Evolutionary conservation across 2,888 invertebrate genomes (phyloP).

Genomic region (Dryobotodes eremita): DNA sequence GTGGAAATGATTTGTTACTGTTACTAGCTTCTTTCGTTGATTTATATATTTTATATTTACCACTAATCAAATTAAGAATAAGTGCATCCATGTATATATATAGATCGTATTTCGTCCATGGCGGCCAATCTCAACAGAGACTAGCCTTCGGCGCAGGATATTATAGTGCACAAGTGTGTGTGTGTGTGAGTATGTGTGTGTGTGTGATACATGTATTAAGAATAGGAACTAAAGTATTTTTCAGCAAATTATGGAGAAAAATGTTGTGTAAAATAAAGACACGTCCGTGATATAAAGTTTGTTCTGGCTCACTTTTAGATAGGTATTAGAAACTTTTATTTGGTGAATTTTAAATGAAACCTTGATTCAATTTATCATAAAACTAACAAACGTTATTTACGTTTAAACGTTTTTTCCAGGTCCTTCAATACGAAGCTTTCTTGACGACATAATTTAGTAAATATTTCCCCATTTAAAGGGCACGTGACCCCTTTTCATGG

Average conservation of each 20-base stretch:
- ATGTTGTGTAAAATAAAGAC: neutral
- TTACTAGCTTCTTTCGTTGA: neutral
- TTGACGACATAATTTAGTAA: neutral
- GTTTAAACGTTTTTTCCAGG: too few species aligned
- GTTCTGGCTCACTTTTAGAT: neutral
- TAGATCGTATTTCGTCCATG: too few species aligned
- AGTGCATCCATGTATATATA: too few species aligned
- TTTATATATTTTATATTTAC: neutral
- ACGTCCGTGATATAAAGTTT: neutral
- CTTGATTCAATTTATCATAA: neutral
- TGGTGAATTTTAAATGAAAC: neutral
- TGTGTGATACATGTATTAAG: neutral
- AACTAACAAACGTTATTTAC: too few species aligned
- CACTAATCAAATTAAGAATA: neutral
- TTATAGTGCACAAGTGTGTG: too few species aligned
- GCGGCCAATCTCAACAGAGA: too few species aligned
- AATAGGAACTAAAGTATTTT: neutral
- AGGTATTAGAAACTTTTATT: neutral
- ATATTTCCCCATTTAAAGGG: constrained; percentile 5
- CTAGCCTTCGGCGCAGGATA: too few species aligned
- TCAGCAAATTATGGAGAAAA: neutral
- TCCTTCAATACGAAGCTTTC: neutral
- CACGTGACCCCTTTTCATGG: constrained; percentile 13
- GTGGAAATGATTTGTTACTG: neutral
- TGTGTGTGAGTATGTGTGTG: too few species aligned